Evolutionary conservation across 2,888 invertebrate genomes (phyloP).

Genomic region (Leucoma salicis): DNA sequence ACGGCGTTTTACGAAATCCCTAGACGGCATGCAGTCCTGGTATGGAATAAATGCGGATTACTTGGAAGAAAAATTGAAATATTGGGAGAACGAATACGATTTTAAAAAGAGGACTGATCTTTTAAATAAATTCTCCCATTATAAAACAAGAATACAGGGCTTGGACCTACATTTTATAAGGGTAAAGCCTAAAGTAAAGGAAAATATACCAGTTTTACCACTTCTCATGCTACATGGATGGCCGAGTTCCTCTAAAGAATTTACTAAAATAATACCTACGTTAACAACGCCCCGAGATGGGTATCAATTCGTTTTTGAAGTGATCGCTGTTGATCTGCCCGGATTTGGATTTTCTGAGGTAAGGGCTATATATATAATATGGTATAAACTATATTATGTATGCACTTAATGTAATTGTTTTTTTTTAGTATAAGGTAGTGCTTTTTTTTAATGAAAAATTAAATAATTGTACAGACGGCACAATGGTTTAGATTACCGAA

Average conservation of each 20-base stretch:
- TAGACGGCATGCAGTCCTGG: slow-evolving; percentile 87
- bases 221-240: slow-evolving; percentile 91
- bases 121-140: slow-evolving; percentile 89
- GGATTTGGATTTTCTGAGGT: slow-evolving; percentile 88
- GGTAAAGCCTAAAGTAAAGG: slow-evolving; percentile 76
- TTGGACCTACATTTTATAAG: slow-evolving; percentile 89
- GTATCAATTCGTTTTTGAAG: slow-evolving; percentile 85
- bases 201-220: slow-evolving; percentile 73
- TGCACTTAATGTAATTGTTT: too few species aligned
- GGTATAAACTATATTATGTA: too few species aligned
- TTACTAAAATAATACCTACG: slow-evolving; percentile 87
- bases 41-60: slow-evolving; percentile 91
- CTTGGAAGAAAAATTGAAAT: slow-evolving; percentile 84
- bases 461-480: too few species aligned
- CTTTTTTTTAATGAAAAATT: too few species aligned
- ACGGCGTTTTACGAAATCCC: slow-evolving; percentile 78
- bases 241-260: slow-evolving; percentile 93
- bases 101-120: slow-evolving; percentile 82
- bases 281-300: slow-evolving; percentile 80
- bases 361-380: too few species aligned
- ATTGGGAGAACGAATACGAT: slow-evolving; percentile 90
- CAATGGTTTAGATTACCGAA: too few species aligned
- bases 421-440: too few species aligned
- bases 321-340: slow-evolving; percentile 85
- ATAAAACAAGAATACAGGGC: slow-evolving; percentile 87